Evolutionary conservation across 2,888 invertebrate species (phyloP).

Genomic region (Hyalella azteca): DNA sequence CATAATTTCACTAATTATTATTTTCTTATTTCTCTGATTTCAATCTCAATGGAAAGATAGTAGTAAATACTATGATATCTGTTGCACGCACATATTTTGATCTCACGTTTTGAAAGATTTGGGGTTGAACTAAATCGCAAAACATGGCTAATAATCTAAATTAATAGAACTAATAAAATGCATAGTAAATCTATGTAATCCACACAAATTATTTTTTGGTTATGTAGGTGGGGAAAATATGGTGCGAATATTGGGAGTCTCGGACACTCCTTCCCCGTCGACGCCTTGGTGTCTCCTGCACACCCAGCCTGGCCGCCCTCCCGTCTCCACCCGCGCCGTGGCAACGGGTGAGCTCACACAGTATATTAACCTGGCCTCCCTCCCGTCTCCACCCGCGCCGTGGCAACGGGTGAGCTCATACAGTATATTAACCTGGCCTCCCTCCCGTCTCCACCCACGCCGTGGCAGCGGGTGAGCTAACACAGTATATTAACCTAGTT

Average conservation of each 20-base stretch:
- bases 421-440: conserved; percentile 19
- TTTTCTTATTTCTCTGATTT: too few species aligned
- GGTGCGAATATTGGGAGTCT: conserved; percentile 48
- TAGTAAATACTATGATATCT: too few species aligned
- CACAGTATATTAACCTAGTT: too few species aligned
- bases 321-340: conserved; percentile 43
- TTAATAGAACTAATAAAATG: too few species aligned
- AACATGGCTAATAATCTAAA: too few species aligned
- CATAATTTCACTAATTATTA: too few species aligned
- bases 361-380: conserved; percentile 20
- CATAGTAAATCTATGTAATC: too few species aligned
- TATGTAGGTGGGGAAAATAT: conserved; percentile 38
- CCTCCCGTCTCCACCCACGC: conserved; percentile 44
- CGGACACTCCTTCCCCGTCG: conserved; percentile 40
- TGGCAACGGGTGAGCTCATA: conserved; percentile 40
- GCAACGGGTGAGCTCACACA: conserved; percentile 42
- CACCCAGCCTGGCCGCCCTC: conserved; percentile 18
- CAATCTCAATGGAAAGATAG: too few species aligned
- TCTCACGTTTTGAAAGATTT: too few species aligned
- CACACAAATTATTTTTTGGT: too few species aligned
- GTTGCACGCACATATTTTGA: too few species aligned
- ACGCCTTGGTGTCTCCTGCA: conserved; percentile 52
- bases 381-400: conserved; percentile 43
- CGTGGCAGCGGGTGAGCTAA: conserved; percentile 40
- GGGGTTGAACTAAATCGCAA: too few species aligned